Evolutionary conservation across 2,797 vertebrate genomes (phyloP).

Genomic region (Rhincodon typus): DNA sequence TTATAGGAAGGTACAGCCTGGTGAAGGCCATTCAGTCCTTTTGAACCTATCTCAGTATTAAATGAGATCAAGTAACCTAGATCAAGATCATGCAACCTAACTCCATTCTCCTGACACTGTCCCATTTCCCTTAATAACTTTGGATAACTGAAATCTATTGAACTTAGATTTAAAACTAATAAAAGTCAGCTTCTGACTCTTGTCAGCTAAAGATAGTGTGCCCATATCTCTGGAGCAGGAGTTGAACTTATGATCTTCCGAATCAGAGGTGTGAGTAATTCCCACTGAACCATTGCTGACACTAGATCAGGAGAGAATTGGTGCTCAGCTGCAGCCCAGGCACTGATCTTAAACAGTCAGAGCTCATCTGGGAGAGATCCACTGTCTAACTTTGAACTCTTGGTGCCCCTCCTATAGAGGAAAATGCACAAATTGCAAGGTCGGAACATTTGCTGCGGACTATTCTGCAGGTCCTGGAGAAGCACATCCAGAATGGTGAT

Average conservation of each 20-base stretch:
- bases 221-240: not conserved
- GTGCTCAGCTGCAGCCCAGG: not conserved
- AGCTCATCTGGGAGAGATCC: not conserved
- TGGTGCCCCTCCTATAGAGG: not conserved
- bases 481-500: conserved; percentile 39
- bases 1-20: not conserved
- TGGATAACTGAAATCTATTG: not conserved
- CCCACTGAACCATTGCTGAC: not conserved
- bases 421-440: not conserved
- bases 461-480: conserved; percentile 41
- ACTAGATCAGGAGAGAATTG: not conserved
- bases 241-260: not conserved
- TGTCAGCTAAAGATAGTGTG: not conserved
- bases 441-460: conserved; percentile 24
- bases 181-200: not conserved
- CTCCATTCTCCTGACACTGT: not conserved
- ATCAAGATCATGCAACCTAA: not conserved
- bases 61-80: not conserved
- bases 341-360: not conserved
- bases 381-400: not conserved
- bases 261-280: not conserved
- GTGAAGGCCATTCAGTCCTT: not conserved
- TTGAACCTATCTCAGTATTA: not conserved
- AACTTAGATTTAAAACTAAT: not conserved
- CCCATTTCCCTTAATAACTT: no score